These are phyloP conservation scores for Hyperoplus lanceolatus DNA, from an alignment of 2,797 vertebrate species.

Conservation along the genomic window DNA sequence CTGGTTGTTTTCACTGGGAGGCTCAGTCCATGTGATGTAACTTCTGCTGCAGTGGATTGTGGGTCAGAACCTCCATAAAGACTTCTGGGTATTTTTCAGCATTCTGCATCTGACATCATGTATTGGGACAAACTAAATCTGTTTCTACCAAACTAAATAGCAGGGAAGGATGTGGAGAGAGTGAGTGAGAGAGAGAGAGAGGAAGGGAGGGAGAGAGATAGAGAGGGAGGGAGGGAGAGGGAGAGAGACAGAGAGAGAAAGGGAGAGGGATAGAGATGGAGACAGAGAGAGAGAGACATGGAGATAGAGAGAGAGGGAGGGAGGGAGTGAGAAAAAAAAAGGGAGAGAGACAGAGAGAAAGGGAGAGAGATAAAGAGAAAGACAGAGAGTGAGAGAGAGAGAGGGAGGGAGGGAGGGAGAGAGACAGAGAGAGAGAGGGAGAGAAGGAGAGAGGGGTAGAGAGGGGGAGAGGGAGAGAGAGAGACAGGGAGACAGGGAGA, in stretches of 20 bases:
- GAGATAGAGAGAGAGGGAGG: background rate
- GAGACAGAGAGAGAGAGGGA: background rate
- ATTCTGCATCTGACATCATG: too few species aligned
- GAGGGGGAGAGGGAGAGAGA: background rate
- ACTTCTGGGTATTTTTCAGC: too few species aligned
- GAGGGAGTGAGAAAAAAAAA: background rate
- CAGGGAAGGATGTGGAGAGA: slow-evolving; percentile 20
- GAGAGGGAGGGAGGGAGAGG: background rate
- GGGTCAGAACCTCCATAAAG: too few species aligned
- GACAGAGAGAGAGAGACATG: too few species aligned
- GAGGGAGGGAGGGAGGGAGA: background rate
- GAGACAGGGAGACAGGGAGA: background rate
- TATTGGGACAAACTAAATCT: too few species aligned
- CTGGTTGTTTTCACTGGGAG: too few species aligned
- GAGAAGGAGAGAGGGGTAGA: background rate
- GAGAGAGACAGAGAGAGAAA: background rate
- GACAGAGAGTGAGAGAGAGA: background rate
- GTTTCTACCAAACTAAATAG: too few species aligned
- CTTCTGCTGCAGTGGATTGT: too few species aligned
- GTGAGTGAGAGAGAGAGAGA: too few species aligned
- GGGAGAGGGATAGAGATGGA: background rate
- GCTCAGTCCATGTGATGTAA: too few species aligned
- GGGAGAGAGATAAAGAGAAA: background rate
- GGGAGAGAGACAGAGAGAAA: background rate
- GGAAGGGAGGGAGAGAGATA: background rate